A percentile compares a stretch with the other conserved stretches of the same genome.
Conservation (phyloP, 2,113 vertebrate genomes). For the Corapipo altera region DNA sequence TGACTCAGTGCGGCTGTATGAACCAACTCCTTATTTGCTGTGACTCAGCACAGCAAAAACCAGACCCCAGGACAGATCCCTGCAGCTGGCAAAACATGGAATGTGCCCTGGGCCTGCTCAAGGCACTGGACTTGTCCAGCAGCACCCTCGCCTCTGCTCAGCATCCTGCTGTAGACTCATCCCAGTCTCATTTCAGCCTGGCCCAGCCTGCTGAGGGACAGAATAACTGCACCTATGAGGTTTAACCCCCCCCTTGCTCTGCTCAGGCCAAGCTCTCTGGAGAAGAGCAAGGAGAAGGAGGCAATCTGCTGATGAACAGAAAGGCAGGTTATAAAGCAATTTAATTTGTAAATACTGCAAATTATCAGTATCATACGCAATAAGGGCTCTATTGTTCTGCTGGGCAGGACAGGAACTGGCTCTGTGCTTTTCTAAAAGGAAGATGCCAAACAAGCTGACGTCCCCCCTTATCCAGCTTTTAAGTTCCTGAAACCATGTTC, state of each 20-base stretch:
- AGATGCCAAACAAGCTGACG: neutral
- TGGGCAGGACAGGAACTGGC: neutral
- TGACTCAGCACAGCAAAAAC: neutral
- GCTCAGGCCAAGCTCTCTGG: neutral
- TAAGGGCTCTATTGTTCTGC: neutral
- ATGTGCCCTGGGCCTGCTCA: fast-evolving
- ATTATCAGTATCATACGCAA: fast-evolving
- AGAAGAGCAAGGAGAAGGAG: neutral
- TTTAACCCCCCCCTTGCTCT: neutral
- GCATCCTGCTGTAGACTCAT: neutral
- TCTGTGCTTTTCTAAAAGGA: neutral
- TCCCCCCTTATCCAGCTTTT: neutral
- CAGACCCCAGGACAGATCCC: neutral
- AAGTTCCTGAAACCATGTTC: neutral
- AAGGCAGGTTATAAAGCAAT: neutral
- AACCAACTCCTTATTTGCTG: neutral
- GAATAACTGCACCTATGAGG: fast-evolving
- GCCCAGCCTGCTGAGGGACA: neutral
- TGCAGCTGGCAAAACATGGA: fast-evolving
- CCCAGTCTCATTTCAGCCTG: neutral
- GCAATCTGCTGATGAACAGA: neutral
- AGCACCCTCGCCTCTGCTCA: neutral
- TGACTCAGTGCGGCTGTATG: neutral
- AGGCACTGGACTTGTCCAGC: neutral
- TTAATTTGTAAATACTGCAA: neutral